These are phyloP conservation scores for Cardiocondyla obscurior DNA, from an alignment of 1,140 invertebrate species.

Conservation along the genomic window DNA sequence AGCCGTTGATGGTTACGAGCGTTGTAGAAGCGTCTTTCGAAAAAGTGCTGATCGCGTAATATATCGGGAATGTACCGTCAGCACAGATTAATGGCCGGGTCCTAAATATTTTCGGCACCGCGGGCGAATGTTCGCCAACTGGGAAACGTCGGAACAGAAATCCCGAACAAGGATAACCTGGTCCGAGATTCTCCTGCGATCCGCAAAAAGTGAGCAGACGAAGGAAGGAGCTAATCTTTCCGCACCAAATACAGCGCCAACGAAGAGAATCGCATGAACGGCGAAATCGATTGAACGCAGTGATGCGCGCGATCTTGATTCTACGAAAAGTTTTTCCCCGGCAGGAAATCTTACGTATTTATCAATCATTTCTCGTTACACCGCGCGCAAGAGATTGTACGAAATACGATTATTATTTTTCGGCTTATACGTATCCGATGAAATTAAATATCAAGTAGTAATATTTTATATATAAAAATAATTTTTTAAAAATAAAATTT, in stretches of 20 bases:
- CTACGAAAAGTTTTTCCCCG: constrained; percentile 23
- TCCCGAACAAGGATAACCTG: not conserved
- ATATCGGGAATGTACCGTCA: constrained; percentile 70
- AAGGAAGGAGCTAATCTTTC: constrained; percentile 68
- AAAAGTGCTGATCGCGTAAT: constrained; percentile 66
- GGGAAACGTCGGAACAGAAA: not conserved
- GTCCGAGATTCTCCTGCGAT: constrained; percentile 9
- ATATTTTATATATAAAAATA: too few relatives aligned
- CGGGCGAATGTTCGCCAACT: constrained; percentile 15
- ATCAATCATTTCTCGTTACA: constrained; percentile 73
- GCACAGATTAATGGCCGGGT: constrained; percentile 70
- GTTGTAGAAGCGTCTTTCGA: not conserved
- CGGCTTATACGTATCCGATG: constrained; percentile 35
- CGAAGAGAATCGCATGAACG: constrained; percentile 46
- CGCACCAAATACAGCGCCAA: constrained; percentile 67
- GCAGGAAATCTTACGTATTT: constrained; percentile 80
- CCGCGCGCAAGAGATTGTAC: constrained; percentile 68
- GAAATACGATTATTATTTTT: constrained; percentile 64
- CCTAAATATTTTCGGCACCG: constrained; percentile 46
- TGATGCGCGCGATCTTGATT: constrained; percentile 74
- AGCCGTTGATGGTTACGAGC: not conserved
- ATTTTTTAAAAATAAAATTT: not conserved
- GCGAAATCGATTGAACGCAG: constrained; percentile 75
- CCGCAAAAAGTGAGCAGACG: constrained; percentile 7
- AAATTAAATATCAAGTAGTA: not conserved